These are phyloP conservation scores for Tineola bisselliella DNA, from an alignment of 2,888 invertebrate genomes.

Conservation along the genomic window DNA sequence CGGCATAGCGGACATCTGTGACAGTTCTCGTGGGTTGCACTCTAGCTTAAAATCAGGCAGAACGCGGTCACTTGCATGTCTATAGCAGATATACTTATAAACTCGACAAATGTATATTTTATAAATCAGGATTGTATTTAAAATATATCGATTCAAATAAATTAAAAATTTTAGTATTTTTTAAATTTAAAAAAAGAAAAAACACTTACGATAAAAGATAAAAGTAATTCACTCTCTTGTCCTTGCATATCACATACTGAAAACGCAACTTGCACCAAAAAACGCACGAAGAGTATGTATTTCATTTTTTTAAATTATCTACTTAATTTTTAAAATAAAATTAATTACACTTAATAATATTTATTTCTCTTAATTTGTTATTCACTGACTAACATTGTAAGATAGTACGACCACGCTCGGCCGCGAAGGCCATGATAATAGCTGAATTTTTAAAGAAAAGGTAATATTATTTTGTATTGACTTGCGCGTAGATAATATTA, in stretches of 20 bases:
- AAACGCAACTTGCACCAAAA: background rate
- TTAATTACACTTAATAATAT: background rate
- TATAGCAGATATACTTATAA: too few relatives aligned
- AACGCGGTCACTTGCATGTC: too few relatives aligned
- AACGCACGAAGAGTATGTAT: background rate
- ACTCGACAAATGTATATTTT: too few relatives aligned
- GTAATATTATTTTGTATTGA: background rate
- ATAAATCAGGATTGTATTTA: too few relatives aligned
- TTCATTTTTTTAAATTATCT: constrained; percentile 6
- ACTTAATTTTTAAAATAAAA: background rate
- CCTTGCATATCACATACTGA: background rate
- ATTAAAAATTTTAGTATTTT: too few relatives aligned
- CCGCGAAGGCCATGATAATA: background rate
- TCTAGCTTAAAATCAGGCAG: too few relatives aligned
- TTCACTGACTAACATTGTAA: background rate
- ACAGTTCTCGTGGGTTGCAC: too few relatives aligned
- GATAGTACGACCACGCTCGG: background rate
- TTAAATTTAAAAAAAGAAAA: too few relatives aligned
- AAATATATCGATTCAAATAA: too few relatives aligned
- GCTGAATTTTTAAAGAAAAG: background rate
- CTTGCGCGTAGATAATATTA: too few relatives aligned
- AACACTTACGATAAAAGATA: background rate
- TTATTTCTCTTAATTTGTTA: background rate
- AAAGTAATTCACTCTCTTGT: background rate
- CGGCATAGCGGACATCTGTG: too few relatives aligned